Percentiles rank a stretch among this genome's conserved stretches.
Conservation (phyloP, 1,140 invertebrate genomes). For the Orius laevigatus region DNA sequence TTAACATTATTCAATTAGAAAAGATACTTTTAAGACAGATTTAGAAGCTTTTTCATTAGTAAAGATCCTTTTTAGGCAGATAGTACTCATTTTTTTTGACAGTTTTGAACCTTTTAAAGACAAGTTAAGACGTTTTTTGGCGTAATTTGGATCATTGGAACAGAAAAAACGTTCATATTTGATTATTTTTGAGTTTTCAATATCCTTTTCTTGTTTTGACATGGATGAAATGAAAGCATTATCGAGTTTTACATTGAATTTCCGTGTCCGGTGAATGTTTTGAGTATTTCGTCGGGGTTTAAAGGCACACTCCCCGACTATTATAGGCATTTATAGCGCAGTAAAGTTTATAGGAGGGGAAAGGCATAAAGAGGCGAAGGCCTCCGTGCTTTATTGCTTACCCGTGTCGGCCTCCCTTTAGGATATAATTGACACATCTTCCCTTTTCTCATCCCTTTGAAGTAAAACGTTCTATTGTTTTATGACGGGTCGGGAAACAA, state of each 20-base stretch:
- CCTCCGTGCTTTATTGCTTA: background rate
- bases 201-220: no score
- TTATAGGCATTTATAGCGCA: slow-evolving; percentile 6
- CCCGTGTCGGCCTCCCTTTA: slow-evolving; percentile 2
- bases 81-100: no score
- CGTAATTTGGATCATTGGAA: no score
- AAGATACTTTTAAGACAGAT: no score
- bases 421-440: slow-evolving; percentile 14
- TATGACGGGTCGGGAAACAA: background rate
- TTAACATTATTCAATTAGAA: no score
- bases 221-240: background rate
- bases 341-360: slow-evolving; percentile 8
- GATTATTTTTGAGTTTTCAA: no score
- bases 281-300: background rate
- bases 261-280: background rate
- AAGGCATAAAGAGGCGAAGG: background rate
- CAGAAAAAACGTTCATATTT: no score
- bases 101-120: no score
- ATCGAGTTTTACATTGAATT: background rate
- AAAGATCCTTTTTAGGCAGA: no score
- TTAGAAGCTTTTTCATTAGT: no score
- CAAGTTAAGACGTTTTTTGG: no score
- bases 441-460: background rate
- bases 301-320: background rate
- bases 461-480: slow-evolving; percentile 1